Evolutionary conservation across 2,797 vertebrate genomes (phyloP).

Genomic region (Micropoecilia bifurca): DNA sequence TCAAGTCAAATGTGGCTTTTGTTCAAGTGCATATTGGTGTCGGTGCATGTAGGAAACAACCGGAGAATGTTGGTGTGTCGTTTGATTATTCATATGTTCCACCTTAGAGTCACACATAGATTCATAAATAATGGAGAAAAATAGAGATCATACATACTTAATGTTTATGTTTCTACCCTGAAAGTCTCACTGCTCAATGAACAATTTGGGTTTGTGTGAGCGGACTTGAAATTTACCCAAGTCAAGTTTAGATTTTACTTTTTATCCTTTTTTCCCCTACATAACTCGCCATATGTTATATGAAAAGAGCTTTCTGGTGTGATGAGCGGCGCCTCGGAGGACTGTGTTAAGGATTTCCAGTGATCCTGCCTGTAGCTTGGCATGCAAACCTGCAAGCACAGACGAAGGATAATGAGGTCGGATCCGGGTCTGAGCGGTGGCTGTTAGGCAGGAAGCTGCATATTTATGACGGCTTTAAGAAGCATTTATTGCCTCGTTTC

Average conservation of each 20-base stretch:
- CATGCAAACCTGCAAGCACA: conserved; percentile 68
- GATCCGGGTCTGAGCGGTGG: conserved; percentile 70
- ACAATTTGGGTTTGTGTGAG: conserved; percentile 50
- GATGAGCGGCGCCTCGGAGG: conserved; percentile 57
- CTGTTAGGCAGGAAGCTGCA: conserved; percentile 76
- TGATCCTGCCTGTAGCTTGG: conserved; percentile 68
- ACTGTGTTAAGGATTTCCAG: conserved; percentile 55
- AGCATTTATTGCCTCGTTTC: conserved; percentile 80
- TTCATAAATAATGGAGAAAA: conserved; percentile 50
- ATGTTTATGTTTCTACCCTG: conserved; percentile 55
- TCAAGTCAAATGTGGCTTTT: conserved; percentile 72
- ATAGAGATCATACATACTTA: conserved; percentile 63
- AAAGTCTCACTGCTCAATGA: conserved; percentile 52
- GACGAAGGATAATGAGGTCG: conserved; percentile 71
- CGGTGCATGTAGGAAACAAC: conserved; percentile 42
- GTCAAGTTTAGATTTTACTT: conserved; percentile 13
- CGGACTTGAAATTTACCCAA: conserved; percentile 43
- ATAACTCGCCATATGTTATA: conserved; percentile 17
- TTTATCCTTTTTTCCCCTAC: not conserved
- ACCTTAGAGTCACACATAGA: conserved; percentile 52
- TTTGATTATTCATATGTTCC: conserved; percentile 68
- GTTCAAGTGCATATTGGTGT: conserved; percentile 40
- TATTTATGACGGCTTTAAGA: conserved; percentile 83
- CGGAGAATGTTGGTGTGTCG: conserved; percentile 36
- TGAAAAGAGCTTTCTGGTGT: conserved; percentile 19